Base-by-base conservation (phyloP, 1,140 invertebrate genomes). In the Goniozus legneri region DNA sequence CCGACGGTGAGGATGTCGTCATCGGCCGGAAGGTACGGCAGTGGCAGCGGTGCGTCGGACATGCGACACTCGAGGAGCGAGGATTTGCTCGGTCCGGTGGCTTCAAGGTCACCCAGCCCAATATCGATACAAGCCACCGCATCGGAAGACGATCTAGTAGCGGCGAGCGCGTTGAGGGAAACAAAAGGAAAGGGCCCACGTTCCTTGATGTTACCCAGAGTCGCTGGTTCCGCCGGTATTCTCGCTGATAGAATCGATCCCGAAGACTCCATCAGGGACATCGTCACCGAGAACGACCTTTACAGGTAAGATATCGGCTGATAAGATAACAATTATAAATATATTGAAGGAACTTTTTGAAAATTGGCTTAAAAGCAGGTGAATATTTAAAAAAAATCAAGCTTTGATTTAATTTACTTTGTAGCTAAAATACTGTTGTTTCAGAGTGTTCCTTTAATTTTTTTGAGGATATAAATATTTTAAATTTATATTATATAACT, bases 221-320 rank as follows among this genome's bases (percentile, higher is more conserved):
- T 58, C 18, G 39, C 47, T 12, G 49, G 49, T 3, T 50, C 54
- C 2, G 36, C 58, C 0, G 59, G 59, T 7, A 37, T 60, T 0
- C 47, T 63, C 0, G 54, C 57, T 41, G 80, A 82, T 60, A 63
- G 74, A 35, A 68, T 83, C 48, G 81, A 83, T 62, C 82, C 82
- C 10, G 81, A 83, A 54, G 80, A 83, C 58, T 82, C 80, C 49
- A 82, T 84, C 44, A 65, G 80, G 22, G 82, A 83, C 56, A 83
- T 84, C 52, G 77, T 84, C 33, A 80, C 79, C 3, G 81, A 83
- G 52, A 83, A 84, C 62, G 82, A 84, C 65, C 75, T 84, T 46
- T 83, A 82, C 63, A 80, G 79, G 82, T 83, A 50, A 52, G n/a
- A n/a, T n/a, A n/a, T n/a, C n/a, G n/a, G n/a, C n/a, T n/a, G n/a